Evolutionary conservation across 2,113 vertebrate species (phyloP).

Genomic region (Amia ocellicauda): DNA sequence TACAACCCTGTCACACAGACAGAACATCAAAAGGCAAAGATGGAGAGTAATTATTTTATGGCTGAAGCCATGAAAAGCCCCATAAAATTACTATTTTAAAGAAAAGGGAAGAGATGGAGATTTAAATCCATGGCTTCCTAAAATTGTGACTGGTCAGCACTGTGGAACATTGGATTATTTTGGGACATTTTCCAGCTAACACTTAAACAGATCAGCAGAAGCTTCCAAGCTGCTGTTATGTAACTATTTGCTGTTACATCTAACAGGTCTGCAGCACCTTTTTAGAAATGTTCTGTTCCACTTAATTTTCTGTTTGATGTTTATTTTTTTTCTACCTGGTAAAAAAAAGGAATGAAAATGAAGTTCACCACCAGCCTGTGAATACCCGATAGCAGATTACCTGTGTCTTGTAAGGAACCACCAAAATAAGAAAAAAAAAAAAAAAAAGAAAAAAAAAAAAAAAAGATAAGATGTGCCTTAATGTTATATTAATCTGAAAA

Average conservation of each 20-base stretch:
- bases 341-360: not conserved
- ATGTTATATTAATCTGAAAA: too few species aligned
- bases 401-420: too few species aligned
- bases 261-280: not conserved
- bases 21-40: slow-evolving; percentile 5
- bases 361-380: slow-evolving; percentile 1
- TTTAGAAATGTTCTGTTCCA: not conserved
- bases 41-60: not conserved
- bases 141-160: not conserved
- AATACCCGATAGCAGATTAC: too few species aligned
- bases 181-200: not conserved
- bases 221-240: too few species aligned
- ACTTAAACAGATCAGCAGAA: not conserved
- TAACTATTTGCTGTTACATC: not conserved
- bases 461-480: too few species aligned
- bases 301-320: slow-evolving; percentile 9
- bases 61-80: slow-evolving; percentile 9
- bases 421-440: too few species aligned
- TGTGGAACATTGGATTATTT: not conserved
- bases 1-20: not conserved
- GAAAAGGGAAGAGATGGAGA: not conserved
- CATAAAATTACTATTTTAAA: not conserved
- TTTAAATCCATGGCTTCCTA: not conserved
- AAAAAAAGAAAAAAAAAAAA: too few species aligned
- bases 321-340: not conserved